These are phyloP conservation scores for Trichonephila clavipes DNA, from an alignment of 1,140 invertebrate species.

Conservation along the genomic window DNA sequence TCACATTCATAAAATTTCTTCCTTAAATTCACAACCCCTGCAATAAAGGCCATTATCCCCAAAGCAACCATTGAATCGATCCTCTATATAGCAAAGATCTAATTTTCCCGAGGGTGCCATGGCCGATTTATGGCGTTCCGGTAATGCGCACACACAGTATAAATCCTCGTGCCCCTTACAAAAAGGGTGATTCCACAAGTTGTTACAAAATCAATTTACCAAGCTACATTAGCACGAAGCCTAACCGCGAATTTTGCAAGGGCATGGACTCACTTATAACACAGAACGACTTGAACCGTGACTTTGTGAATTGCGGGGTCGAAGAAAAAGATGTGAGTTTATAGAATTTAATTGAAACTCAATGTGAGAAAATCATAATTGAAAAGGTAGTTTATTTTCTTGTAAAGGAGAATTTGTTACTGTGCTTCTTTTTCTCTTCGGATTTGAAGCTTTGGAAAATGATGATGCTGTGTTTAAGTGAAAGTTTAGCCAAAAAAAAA, in stretches of 20 bases:
- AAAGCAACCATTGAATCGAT: neutral
- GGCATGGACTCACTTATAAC: neutral
- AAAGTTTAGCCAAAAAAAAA: too few relatives aligned
- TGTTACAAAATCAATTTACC: slow-evolving; percentile 23
- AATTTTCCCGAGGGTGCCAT: neutral
- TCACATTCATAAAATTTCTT: too few relatives aligned
- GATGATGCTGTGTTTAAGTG: too few relatives aligned
- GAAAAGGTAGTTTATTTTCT: neutral
- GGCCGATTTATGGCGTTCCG: slow-evolving; percentile 17
- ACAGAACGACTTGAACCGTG: neutral
- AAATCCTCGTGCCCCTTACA: neutral
- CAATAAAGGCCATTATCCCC: neutral
- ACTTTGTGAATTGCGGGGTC: neutral
- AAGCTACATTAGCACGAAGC: neutral
- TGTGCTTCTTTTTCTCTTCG: too few relatives aligned
- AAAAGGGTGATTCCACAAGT: neutral
- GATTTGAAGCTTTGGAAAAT: too few relatives aligned
- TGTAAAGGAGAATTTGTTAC: too few relatives aligned
- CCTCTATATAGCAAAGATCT: neutral
- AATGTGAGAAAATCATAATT: neutral
- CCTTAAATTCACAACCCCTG: neutral
- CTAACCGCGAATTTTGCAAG: neutral
- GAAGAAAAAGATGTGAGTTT: neutral
- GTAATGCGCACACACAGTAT: neutral
- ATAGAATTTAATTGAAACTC: neutral